Base-by-base conservation (phyloP, 2,888 invertebrate species). In the Scaeva pyrastri region DNA sequence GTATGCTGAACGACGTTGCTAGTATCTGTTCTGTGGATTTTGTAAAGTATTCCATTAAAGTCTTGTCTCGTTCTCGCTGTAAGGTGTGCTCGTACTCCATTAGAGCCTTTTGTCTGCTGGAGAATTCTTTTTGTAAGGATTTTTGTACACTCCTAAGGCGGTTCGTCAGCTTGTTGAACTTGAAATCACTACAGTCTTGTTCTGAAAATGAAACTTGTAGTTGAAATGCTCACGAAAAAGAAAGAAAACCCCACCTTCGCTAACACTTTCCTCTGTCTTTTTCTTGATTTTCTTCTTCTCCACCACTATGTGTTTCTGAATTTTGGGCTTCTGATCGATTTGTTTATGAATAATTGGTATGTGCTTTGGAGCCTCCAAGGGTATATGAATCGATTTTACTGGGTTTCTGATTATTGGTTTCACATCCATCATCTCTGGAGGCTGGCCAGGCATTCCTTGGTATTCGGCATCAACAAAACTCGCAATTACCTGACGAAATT, bases 391-490 rank as follows among this genome's bases (percentile, higher is more conserved):
- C 16, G 79, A 73, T 26, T 66, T 70, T 4, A 52, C 36, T 36
- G 58, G 75, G 6, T 11, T 50, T 2, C 4, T 31, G 7, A 72
- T 19, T 10, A 48, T 26, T 0, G 76, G 75, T 23, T 78, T 64
- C 0, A 82, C 10, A 36, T 82, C 82, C 0, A 39, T 1, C 48
- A 52, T 10, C 14, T 74, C 76, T 4, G 62, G 52, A 10, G 36
- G 16, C 41, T 70, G 64, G 1, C 31, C 66, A 41, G 16, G 77
- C 21, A 48, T 66, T 84, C 14, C 88, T 80, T 88, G 90, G 11
- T 88, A 89, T 12, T 90, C 91, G 12, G 83, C 89, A 73, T 91
- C 91, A 0, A 91, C 91, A 72, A 91, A 91, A 76, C 90, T 89
- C 0, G 91, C 91, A 31, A 91, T 91, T 3, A 88, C 89, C 60